A percentile compares a stretch with the other conserved stretches of the same genome.
These are phyloP conservation scores for Lepidurus apus DNA, from an alignment of 1,140 invertebrate genomes.

Conservation along the genomic window DNA sequence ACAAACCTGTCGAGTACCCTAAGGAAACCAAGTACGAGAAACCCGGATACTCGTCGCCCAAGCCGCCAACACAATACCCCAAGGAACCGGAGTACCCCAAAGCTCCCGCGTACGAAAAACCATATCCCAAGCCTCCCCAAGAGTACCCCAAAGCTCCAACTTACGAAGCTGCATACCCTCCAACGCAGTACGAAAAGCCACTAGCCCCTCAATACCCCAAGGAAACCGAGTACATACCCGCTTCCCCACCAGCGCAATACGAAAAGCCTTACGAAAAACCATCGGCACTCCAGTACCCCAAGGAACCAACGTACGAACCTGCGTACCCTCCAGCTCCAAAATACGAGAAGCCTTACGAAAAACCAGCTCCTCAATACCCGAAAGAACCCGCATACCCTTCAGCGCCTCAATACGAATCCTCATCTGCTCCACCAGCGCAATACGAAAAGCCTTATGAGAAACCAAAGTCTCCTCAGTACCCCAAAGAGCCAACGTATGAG, in stretches of 20 bases:
- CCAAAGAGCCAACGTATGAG: not conserved
- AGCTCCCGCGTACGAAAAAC: not conserved
- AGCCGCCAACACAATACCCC: not conserved
- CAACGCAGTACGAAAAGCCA: not conserved
- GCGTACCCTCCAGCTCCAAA: not conserved
- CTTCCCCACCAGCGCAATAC: not conserved
- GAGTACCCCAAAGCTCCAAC: not conserved
- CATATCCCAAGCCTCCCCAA: not conserved
- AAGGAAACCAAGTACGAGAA: not conserved
- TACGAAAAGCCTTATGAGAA: not conserved
- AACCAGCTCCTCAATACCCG: not conserved
- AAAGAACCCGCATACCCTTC: not conserved
- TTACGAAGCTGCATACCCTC: too few relatives aligned
- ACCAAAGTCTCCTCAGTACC: not conserved
- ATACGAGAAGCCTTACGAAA: not conserved
- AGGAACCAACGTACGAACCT: not conserved
- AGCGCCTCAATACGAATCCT: not conserved
- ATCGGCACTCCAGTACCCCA: not conserved
- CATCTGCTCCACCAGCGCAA: too few relatives aligned
- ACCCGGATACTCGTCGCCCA: too few relatives aligned
- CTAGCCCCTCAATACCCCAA: not conserved
- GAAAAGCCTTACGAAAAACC: slow-evolving; percentile 10
- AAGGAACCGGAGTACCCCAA: not conserved
- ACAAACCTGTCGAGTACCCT: not conserved
- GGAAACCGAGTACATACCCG: not conserved